Percentiles rank a stretch among this genome's conserved stretches.
Evolutionary conservation across 2,888 invertebrate species (phyloP).

Genomic region (Hoplodrina blanda): DNA sequence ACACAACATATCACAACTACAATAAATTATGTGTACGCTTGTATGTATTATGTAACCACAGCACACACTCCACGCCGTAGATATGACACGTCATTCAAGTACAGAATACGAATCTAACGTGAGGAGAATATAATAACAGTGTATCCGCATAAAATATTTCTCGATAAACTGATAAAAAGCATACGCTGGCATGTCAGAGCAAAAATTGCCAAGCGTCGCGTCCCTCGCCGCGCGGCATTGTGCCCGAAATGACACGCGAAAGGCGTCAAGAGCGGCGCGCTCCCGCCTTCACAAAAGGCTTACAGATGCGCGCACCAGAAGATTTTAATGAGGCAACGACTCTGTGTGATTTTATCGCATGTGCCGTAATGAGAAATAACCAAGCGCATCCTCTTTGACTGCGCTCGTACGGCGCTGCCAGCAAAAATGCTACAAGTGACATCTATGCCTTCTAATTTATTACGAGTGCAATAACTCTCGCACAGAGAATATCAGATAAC

Average conservation of each 20-base stretch:
- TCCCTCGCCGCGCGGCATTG: slow-evolving; percentile 82
- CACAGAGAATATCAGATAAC: slow-evolving; percentile 40
- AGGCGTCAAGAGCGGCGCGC: slow-evolving; percentile 87
- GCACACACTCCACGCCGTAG: slow-evolving; percentile 49
- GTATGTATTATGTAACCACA: slow-evolving; percentile 53
- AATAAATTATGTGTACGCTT: slow-evolving; percentile 56
- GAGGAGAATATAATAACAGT: slow-evolving; percentile 74
- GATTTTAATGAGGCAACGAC: slow-evolving; percentile 91
- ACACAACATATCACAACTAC: slow-evolving; percentile 42
- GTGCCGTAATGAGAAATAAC: slow-evolving; percentile 90
- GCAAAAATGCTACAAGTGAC: slow-evolving; percentile 82
- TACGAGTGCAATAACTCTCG: slow-evolving; percentile 50
- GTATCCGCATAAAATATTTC: slow-evolving; percentile 76
- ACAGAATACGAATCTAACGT: slow-evolving; percentile 71
- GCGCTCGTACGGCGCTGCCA: slow-evolving; percentile 77
- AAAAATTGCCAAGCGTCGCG: slow-evolving; percentile 82
- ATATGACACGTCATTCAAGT: slow-evolving; percentile 67
- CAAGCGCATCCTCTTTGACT: slow-evolving; percentile 89
- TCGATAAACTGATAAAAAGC: slow-evolving; percentile 84
- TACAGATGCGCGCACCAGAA: slow-evolving; percentile 90
- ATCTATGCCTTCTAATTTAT: slow-evolving; percentile 70
- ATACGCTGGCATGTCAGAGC: slow-evolving; percentile 79
- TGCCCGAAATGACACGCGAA: slow-evolving; percentile 90
- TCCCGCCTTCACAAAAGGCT: slow-evolving; percentile 88
- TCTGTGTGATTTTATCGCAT: slow-evolving; percentile 90